Base-by-base conservation (phyloP, 2,888 invertebrate genomes). In the Syritta pipiens region DNA sequence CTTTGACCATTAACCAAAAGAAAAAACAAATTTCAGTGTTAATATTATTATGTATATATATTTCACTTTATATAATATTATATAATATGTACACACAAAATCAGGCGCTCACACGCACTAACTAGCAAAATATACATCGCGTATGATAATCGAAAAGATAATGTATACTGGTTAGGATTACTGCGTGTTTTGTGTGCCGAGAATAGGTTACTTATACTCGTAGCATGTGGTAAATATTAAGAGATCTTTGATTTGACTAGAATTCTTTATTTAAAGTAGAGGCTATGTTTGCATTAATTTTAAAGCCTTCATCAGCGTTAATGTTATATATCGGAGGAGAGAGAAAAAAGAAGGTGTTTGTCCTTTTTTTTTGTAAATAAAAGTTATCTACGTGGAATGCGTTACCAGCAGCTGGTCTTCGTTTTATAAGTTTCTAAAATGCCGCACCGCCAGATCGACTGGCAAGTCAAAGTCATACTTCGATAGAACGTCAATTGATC, bases 401-500 rank as follows among this genome's bases (percentile, higher is more conserved):
- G 57, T 76, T 6, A 57, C 55, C 40, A 62, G 62, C 55, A 60
- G 63, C 17, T 67, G 42, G 35, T 62, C 63, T 17, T 44, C 32
- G 69, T 74, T 91, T 96, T 97, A 87, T 88, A 99, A 98, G 90
- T 98, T 98, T 87, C 97, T 96, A 87, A 99, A 97, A 85, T 98
- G 98, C 86, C 97, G 93, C 37, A 99, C 94, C 35, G 99, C 99
- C 84, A 99, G 91, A 89, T 99, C 98, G 10, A 98, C 96, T 0
- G 99, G 98, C 85, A 99, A 91, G 86, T 96, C 95, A 89, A 98
- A 99, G 86, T 96, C 94, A 85, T 94, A 93, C 60, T 92, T 92
- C 57, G 94, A 94, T 57, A 99, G 90, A 62, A 93, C 93, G 86
- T 99, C 98, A 84, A 99, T 90, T 69, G 97, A 95, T 83, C 95